These are phyloP conservation scores for Cyclina sinensis DNA, from an alignment of 1,140 invertebrate genomes.

Conservation along the genomic window DNA sequence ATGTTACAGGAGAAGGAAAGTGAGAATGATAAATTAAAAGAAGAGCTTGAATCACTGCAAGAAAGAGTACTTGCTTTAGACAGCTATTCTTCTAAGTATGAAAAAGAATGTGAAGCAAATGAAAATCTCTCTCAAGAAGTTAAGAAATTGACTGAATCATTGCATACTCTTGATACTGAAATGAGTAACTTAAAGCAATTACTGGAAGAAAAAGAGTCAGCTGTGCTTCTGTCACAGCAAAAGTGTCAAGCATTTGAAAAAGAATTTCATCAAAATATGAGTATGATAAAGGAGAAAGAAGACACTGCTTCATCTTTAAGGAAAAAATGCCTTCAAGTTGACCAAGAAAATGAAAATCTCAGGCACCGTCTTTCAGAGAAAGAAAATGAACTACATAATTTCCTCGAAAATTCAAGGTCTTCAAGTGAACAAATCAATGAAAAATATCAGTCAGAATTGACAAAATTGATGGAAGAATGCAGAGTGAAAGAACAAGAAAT, in stretches of 20 bases:
- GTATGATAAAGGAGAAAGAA: constrained; percentile 30
- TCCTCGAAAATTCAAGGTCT: not conserved
- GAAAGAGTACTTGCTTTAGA: not conserved
- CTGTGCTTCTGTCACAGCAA: not conserved
- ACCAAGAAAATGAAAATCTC: constrained; percentile 38
- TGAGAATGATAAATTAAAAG: not conserved
- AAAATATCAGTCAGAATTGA: constrained; percentile 13
- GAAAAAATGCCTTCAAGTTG: constrained; percentile 47
- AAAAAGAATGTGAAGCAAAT: not conserved
- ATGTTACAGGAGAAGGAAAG: constrained; percentile 25
- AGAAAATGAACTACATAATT: constrained; percentile 5
- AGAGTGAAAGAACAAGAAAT: constrained; percentile 32
- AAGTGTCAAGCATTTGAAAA: constrained; percentile 41
- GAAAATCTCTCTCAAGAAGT: not conserved
- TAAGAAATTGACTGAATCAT: not conserved
- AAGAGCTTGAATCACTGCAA: constrained; percentile 1
- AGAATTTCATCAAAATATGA: constrained; percentile 38
- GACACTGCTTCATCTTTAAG: constrained; percentile 34
- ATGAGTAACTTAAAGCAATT: not conserved
- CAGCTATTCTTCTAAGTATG: not conserved
- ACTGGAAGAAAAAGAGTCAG: constrained; percentile 26
- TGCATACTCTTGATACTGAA: not conserved
- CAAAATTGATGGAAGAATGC: not conserved
- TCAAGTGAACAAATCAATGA: not conserved
- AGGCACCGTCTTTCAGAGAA: constrained; percentile 7